A percentile compares a stretch with the other conserved stretches of the same genome.
Evolutionary conservation across 2,113 vertebrate genomes (phyloP).

Genomic region (Vanacampus margaritifer): DNA sequence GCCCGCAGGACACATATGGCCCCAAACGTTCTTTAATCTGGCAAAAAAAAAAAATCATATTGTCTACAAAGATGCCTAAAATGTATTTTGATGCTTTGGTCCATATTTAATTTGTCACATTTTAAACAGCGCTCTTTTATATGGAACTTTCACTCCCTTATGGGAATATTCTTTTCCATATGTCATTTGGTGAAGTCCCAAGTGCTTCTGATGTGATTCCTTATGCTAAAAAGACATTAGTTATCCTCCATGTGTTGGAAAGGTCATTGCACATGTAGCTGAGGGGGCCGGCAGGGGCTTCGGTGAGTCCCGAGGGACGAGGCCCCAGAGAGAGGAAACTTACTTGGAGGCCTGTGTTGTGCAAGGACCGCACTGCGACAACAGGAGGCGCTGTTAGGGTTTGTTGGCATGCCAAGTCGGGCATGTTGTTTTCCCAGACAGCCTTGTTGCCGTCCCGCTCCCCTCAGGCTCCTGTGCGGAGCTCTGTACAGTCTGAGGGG

Average conservation of each 20-base stretch:
- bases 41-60: too few species aligned
- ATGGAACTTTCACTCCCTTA: background rate
- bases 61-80: too few species aligned
- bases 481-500: constrained; percentile 65
- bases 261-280: constrained; percentile 63
- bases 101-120: background rate
- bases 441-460: constrained; percentile 16
- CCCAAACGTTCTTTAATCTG: background rate
- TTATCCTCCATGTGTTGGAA: constrained; percentile 54
- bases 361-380: constrained; percentile 48
- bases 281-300: constrained; percentile 28
- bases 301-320: constrained; percentile 51
- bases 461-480: constrained; percentile 58
- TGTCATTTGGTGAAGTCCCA: constrained; percentile 34
- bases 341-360: constrained; percentile 35
- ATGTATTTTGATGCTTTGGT: background rate
- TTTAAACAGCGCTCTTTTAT: background rate
- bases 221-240: constrained; percentile 47
- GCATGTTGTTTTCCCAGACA: constrained; percentile 69
- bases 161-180: constrained; percentile 10
- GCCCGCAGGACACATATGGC: background rate
- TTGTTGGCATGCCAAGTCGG: constrained; percentile 47
- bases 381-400: constrained; percentile 64
- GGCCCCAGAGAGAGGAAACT: constrained; percentile 58
- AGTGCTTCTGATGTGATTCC: constrained; percentile 41